Evolutionary conservation across 2,888 invertebrate genomes (phyloP), one percentile per base, ranked within the genome.

Genomic region (Dryobota labecula): DNA sequence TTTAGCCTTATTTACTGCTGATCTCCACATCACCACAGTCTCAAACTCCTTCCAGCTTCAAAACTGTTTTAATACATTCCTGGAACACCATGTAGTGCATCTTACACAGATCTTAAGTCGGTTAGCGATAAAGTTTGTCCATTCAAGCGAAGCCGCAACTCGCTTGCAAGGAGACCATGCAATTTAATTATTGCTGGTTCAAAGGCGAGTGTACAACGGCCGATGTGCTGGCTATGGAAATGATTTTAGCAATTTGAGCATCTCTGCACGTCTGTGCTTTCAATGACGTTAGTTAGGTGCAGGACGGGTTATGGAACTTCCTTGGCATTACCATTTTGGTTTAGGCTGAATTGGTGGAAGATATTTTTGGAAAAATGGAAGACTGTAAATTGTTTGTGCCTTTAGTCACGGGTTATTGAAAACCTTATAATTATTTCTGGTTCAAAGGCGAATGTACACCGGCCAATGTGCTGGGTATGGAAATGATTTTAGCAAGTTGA

Each of bases 131-230:
- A 94, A 94, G 90, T 94, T 93, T 89, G 90, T 89, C 86, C 84
- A 90, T 88, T 86, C 90, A 90, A 91, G 87, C 80, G 86, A 79
- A 81, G 78, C 86, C 85, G 81, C 89, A 93, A 92, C 91, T 93
- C 90, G 86, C 86, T 82, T 85, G 87, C 86, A 87, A 87, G 87
- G 86, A 90, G 92, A 91, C 89, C 91, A 87, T 90, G 88, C 93
- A 94, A 95, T 95, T 93, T 92, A 94, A 93, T 95, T 95, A 95
- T 91, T 90, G 92, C 90, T 88, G 86, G 92, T 92, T 94, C 94
- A 94, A 94, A 95, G 93, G 92, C 92, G 89, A 94, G 92, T 92
- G 93, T 92, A 93, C 92, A 93, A 91, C 90, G 84, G 84, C 84
- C 87, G 85, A 87, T 86, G 86, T 86, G 79, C 86, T 82, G 87